Base-by-base conservation (phyloP, 1,140 invertebrate species). In the Anoplophora glabripennis region DNA sequence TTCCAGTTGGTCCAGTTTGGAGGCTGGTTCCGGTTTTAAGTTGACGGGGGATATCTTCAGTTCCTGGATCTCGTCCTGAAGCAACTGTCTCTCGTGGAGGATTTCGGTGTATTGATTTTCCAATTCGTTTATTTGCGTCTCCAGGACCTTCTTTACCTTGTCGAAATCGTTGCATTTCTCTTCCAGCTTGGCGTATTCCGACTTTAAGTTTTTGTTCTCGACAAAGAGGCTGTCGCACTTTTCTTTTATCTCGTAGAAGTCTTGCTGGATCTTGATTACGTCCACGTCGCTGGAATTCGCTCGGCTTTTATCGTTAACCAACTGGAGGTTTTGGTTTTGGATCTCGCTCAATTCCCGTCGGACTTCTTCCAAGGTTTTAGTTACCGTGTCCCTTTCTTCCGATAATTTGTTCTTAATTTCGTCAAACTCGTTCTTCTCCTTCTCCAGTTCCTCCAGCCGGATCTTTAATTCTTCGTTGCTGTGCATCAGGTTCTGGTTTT, bases 41-140 rank as follows among this genome's bases (percentile, higher is more conserved):
- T 72, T 72, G 0, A 73, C 41, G 7, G 72, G 71, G 0, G 66
- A 57, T 1, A 64, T 73, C 49, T 75, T 75, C 10, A 75, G 53
- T 53, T 75, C 73, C 38, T 72, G 63, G 1, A 73, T 61, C 58
- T 75, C 73, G 38, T 75, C 73, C 41, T 67, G 59, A 7, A 75
- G 47, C 1, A 75, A 55, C 42, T 73, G 72, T 48, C 69, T 70
- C 59, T 75, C 73, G 47, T 73, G 69, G 11, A 63, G 28, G 8
- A 73, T 38, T 55, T 75, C 73, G 12, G 28, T 67, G 36, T 67
- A 68, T 21, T 73, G 73, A n/a, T 55, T 45, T 57, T 75, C 70
- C 35, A 72, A 36, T 53, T 74, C 70, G 7, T 8, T 34, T 18
- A 72, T 34, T 53, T 73, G 67, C 4, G 15, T 53, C 57, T 70